phyloP scores from a whole-genome alignment of 2,113 vertebrate species.

The Ochotona princeps region DNA sequence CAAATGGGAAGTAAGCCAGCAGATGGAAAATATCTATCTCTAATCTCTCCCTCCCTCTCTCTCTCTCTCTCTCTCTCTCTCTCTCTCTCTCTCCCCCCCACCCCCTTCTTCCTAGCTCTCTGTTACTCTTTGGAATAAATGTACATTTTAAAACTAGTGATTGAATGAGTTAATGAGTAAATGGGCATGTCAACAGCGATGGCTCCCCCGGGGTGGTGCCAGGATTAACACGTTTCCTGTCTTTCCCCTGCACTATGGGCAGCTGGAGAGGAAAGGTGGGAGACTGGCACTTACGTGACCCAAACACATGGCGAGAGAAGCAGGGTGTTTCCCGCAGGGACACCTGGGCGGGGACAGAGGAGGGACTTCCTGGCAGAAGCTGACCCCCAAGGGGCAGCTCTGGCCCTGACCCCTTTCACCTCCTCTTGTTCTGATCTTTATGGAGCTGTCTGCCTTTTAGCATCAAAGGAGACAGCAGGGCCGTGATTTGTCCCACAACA shows the following conservation, averaged over 20 bases:
- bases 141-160: too few relatives aligned
- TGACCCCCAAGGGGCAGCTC: conserved; percentile 83
- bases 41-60: too few relatives aligned
- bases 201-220: not conserved
- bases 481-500: conserved; percentile 88
- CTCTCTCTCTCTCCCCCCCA: too few relatives aligned
- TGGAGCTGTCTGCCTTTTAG: conserved; percentile 85
- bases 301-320: not conserved
- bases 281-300: not conserved
- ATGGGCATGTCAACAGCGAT: too few relatives aligned
- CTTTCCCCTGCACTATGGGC: not conserved
- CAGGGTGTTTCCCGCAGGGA: not conserved
- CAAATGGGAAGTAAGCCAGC: too few relatives aligned
- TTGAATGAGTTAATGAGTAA: too few relatives aligned
- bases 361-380: conserved; percentile 81
- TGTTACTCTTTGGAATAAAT: too few relatives aligned
- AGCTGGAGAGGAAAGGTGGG: not conserved
- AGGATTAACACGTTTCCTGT: accelerated
- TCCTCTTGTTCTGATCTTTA: conserved; percentile 89
- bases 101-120: too few relatives aligned
- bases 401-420: conserved; percentile 86
- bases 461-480: conserved; percentile 88
- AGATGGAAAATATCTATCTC: too few relatives aligned
- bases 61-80: too few relatives aligned
- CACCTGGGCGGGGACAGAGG: not conserved